These are phyloP conservation scores for Chanos chanos DNA, from an alignment of 2,797 vertebrate species.

Conservation along the genomic window DNA sequence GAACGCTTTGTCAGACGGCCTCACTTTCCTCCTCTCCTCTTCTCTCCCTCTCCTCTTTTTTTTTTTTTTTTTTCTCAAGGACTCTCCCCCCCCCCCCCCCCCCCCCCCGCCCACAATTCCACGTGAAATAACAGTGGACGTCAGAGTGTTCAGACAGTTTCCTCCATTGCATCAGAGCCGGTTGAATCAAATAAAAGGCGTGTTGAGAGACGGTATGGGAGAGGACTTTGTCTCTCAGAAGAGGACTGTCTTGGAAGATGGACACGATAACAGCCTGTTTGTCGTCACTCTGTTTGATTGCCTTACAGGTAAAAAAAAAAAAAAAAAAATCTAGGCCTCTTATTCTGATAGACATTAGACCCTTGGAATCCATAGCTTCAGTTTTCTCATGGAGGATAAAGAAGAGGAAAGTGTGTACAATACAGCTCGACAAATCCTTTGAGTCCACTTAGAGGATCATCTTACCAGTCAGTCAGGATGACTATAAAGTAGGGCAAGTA, in stretches of 20 bases:
- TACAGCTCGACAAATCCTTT: no score
- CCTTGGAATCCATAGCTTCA: no score
- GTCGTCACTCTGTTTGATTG: constrained; percentile 3
- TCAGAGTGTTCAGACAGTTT: constrained; percentile 30
- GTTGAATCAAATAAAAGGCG: constrained; percentile 7
- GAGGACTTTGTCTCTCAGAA: background rate
- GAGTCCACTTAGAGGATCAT: no score
- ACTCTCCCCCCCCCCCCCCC: background rate
- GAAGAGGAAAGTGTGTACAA: no score
- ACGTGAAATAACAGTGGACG: constrained; percentile 51
- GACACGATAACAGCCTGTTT: background rate
- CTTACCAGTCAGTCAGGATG: no score
- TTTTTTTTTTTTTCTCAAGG: background rate
- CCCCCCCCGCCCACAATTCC: constrained; percentile 9
- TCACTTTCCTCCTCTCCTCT: background rate
- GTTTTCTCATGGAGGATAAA: no score
- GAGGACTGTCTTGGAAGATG: background rate
- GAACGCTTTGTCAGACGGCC: constrained; percentile 53
- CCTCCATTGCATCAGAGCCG: constrained; percentile 31
- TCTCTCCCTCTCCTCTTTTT: no score
- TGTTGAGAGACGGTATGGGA: background rate
- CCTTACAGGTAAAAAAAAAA: background rate
- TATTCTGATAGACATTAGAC: no score
- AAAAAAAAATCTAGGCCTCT: no score
- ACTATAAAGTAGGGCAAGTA: no score